A percentile compares a stretch with the other conserved stretches of the same genome.
Conservation (phyloP, 2,888 invertebrate species). For the Drosophila algonquin region DNA sequence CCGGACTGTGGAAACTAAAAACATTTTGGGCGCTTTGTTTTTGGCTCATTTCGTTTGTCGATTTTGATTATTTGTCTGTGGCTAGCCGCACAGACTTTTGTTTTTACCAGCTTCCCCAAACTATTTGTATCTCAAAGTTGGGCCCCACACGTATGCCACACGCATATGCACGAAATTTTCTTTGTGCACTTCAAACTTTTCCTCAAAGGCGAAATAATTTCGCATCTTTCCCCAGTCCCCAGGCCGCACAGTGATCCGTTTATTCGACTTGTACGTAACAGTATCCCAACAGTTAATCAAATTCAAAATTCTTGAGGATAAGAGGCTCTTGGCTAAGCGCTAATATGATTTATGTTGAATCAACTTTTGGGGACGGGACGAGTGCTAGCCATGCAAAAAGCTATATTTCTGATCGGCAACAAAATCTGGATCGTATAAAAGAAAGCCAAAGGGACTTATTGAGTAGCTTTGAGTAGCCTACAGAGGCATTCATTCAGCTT, state of each 20-base stretch:
- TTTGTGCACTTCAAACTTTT: conserved; percentile 50
- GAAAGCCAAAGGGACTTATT: no score
- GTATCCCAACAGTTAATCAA: neutral
- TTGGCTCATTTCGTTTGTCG: conserved; percentile 76
- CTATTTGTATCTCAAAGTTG: conserved; percentile 73
- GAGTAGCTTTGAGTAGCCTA: no score
- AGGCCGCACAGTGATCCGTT: neutral
- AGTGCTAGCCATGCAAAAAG: no score
- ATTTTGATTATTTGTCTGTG: conserved; percentile 78
- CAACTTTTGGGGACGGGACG: no score
- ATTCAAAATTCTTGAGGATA: neutral
- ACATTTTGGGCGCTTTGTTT: conserved; percentile 77
- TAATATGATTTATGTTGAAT: no score
- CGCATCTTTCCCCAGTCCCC: neutral
- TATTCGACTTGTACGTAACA: neutral
- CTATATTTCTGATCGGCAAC: no score
- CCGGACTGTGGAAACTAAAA: conserved; percentile 62
- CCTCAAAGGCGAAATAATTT: conserved; percentile 39
- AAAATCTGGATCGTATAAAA: no score
- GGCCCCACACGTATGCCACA: conserved; percentile 22
- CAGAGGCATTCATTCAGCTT: no score
- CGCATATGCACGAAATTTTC: conserved; percentile 44
- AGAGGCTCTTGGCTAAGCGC: neutral
- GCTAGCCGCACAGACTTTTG: conserved; percentile 50
- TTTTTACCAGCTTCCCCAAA: conserved; percentile 47